Base-by-base conservation (phyloP, 2,797 vertebrate genomes). In the Epinephelus coioides region DNA sequence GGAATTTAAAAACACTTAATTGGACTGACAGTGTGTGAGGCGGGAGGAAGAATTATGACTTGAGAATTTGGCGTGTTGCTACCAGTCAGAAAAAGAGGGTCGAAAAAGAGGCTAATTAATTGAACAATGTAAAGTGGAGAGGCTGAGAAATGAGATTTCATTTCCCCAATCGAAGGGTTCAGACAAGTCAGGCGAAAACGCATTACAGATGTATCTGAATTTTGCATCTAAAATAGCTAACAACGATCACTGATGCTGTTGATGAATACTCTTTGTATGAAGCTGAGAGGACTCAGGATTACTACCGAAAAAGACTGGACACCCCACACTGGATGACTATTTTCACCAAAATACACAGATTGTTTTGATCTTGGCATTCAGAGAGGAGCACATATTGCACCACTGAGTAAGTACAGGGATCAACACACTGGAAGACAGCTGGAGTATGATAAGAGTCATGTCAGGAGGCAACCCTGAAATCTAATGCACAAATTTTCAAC, bases 1-100 rank as follows among this genome's bases (percentile, higher is more conserved):
- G 84, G 81, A 87, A 76, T 92, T 93, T 91, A 86, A 92, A 92
- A 91, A 88, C 76, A 87, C 78, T 83, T 88, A 90, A 93, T 92
- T 92, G 87, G 88, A 84, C 82, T 77, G 86, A 88, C 88, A 88
- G 75, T 73, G 75, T 82, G 88, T 79, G 87, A 88, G 83, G 76
- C 56, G 19, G 71, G 54, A 66, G 69, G 55, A 84, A 82, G 79
- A 86, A 85, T 84, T 88, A 82, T 76, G 79, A 83, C 79, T 60
- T 72, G 49, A 23, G 50, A 30, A 77, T 87, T 53, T 81, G 77
- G 62, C 73, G 4, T 79, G 86, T 87, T 85, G 81, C 80, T 84
- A 65, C 65, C 54, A 78, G 74, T 73, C 67, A 44, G 71, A 73
- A 75, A 81, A 79, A 66, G 30, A 67, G 17, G 46, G 60, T 38